phyloP scores from a whole-genome alignment of 2,113 vertebrate genomes.

The Crotalus viridis region DNA sequence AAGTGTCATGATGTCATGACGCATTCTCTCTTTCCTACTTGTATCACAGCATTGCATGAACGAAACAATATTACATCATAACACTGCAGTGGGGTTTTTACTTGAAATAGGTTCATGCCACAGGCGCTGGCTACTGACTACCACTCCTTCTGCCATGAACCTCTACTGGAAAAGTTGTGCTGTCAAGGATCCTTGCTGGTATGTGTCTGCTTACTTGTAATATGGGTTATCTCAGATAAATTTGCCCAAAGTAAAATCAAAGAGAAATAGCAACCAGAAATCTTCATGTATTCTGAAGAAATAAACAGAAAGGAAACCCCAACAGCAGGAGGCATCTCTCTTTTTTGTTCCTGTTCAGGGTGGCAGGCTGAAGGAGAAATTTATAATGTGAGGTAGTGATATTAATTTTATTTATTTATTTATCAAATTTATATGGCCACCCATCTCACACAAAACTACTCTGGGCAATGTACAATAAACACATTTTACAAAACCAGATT shows the following conservation, averaged over 20 bases:
- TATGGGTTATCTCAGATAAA: neutral
- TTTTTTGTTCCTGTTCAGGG: neutral
- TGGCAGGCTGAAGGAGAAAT: neutral
- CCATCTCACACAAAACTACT: neutral
- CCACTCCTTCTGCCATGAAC: neutral
- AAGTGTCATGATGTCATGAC: neutral
- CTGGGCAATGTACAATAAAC: neutral
- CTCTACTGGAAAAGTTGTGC: neutral
- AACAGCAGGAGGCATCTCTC: neutral
- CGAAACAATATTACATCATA: neutral
- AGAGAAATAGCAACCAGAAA: neutral
- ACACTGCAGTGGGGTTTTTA: neutral
- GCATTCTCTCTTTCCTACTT: neutral
- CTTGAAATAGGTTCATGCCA: neutral
- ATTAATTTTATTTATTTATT: neutral
- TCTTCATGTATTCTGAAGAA: neutral
- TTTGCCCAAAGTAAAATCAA: neutral
- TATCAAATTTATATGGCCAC: neutral
- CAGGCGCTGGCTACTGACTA: neutral
- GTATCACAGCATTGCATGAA: neutral
- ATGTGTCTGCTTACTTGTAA: neutral
- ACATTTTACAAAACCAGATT: neutral
- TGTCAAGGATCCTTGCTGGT: too few species aligned
- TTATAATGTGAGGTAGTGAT: neutral
- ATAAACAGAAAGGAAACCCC: neutral